Conservation (phyloP, 2,113 vertebrate genomes). For the Bucco capensis region DNA sequence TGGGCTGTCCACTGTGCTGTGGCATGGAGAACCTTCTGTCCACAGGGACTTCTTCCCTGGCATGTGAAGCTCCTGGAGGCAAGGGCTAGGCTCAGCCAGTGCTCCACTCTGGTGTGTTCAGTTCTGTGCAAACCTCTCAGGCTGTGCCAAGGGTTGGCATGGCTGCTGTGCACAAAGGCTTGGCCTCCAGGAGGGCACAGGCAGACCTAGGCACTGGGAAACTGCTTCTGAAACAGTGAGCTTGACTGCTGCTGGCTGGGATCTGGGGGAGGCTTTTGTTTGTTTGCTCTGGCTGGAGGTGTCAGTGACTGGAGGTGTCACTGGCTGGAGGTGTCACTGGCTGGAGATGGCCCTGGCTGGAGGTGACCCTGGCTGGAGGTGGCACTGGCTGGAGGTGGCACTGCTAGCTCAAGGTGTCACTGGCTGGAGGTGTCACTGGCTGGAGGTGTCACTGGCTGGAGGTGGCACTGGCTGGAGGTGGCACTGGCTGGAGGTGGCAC, state of each 20-base stretch:
- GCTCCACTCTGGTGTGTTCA: not conserved
- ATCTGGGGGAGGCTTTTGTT: not conserved
- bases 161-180: rapidly evolving
- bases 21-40: rapidly evolving
- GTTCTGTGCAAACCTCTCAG: not conserved
- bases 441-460: too few species aligned
- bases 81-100: not conserved
- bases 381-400: too few species aligned
- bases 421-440: too few species aligned
- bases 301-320: not conserved
- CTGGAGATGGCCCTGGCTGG: not conserved
- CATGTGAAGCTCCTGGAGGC: rapidly evolving
- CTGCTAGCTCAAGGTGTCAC: too few species aligned
- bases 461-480: too few species aligned
- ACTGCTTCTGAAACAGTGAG: not conserved
- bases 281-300: not conserved
- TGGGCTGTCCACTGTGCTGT: rapidly evolving
- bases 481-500: too few species aligned
- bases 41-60: not conserved
- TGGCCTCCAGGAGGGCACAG: not conserved
- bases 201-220: not conserved
- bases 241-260: not conserved
- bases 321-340: not conserved
- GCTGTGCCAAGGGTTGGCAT: rapidly evolving
- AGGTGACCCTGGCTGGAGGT: not conserved